A percentile compares a stretch with the other conserved stretches of the same genome.
These are phyloP conservation scores for Salpingus planirostris DNA, from an alignment of 2,888 invertebrate species.

Conservation along the genomic window DNA sequence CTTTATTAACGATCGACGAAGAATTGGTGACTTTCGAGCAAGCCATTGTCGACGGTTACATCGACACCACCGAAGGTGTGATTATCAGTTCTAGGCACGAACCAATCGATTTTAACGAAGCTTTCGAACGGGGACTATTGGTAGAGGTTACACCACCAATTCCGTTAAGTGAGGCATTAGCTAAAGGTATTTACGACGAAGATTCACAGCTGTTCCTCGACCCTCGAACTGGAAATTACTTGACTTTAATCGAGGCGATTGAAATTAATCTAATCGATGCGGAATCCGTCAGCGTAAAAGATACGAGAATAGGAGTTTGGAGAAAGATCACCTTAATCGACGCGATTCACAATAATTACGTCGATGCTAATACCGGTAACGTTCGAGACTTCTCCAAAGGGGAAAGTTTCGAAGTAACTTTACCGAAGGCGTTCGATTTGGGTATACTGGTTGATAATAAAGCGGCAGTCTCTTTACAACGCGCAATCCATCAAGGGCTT, in stretches of 20 bases:
- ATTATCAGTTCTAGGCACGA: slow-evolving; percentile 51
- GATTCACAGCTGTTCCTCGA: slow-evolving; percentile 74
- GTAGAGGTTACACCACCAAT: slow-evolving; percentile 75
- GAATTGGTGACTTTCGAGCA: slow-evolving; percentile 74
- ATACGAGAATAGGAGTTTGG: slow-evolving; percentile 65
- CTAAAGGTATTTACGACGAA: slow-evolving; percentile 72
- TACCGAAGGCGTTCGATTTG: slow-evolving; percentile 69
- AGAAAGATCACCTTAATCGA: slow-evolving; percentile 70
- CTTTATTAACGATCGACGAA: slow-evolving; percentile 75
- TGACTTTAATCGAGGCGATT: slow-evolving; percentile 77
- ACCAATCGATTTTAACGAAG: slow-evolving; percentile 70
- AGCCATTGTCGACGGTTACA: slow-evolving; percentile 67
- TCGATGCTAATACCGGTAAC: slow-evolving; percentile 62
- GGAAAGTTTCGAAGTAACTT: slow-evolving; percentile 57
- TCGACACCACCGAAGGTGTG: slow-evolving; percentile 67
- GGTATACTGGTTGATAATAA: slow-evolving; percentile 74
- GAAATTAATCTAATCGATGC: slow-evolving; percentile 73
- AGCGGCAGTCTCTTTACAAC: slow-evolving; percentile 72
- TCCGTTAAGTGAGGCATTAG: slow-evolving; percentile 71
- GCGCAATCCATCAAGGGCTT: slow-evolving; percentile 77
- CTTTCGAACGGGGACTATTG: slow-evolving; percentile 73
- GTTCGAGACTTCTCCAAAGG: slow-evolving; percentile 58
- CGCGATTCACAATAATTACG: slow-evolving; percentile 66
- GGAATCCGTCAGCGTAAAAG: slow-evolving; percentile 73
- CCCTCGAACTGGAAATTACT: slow-evolving; percentile 66